A percentile compares a stretch with the other conserved stretches of the same genome.
Conservation (phyloP, 2,888 invertebrate genomes). For the Pegoplata infirma region DNA sequence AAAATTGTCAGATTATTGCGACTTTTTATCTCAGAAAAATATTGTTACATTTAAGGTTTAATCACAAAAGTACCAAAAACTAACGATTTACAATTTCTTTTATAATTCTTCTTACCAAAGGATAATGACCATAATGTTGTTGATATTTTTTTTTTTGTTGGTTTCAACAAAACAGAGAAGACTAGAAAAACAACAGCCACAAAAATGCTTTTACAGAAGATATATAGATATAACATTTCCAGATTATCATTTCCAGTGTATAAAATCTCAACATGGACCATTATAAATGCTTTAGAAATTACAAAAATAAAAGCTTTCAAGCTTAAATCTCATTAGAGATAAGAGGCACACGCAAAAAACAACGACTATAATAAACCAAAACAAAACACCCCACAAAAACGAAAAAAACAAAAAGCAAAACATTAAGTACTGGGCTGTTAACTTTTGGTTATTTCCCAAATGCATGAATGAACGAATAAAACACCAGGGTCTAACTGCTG, state of each 20-base stretch:
- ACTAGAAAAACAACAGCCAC: neutral
- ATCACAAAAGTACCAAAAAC: neutral
- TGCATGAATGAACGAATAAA: no score
- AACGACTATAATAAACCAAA: no score
- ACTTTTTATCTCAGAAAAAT: no score
- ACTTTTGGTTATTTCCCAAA: neutral
- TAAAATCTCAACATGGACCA: conserved; percentile 21
- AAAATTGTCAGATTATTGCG: no score
- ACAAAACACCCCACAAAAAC: conserved; percentile 3
- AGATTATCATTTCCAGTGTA: neutral
- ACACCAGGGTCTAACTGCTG: no score
- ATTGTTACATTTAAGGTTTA: no score
- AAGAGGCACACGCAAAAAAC: conserved; percentile 10
- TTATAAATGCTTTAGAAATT: conserved; percentile 16
- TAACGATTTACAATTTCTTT: neutral
- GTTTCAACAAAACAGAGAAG: neutral
- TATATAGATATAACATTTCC: neutral
- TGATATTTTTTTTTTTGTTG: neutral
- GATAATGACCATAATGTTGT: neutral
- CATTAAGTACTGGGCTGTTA: neutral
- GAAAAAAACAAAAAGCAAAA: neutral
- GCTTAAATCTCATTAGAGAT: conserved; percentile 63
- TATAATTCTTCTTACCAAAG: neutral
- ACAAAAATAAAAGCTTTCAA: conserved; percentile 36
- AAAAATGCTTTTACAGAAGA: neutral